Evolutionary conservation across 2,113 vertebrate species (phyloP).

Genomic region (chimpanzee (Pan troglodytes)): NHGRI_mPanTro3-v2.1_pri NC_072419.2:29296501-29297000

Average conservation of each 20-base stretch:
- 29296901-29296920: neutral
- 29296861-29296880: neutral
- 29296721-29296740: neutral
- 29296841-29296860: neutral
- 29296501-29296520: neutral
- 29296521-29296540: neutral
- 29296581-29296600: neutral
- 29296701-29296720: neutral
- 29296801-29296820: neutral
- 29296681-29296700: neutral
- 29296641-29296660: neutral
- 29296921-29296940: neutral
- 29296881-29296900: neutral
- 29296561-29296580: too few relatives aligned
- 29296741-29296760: neutral
- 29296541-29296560: fast-evolving
- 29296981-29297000: neutral
- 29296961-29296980: neutral
- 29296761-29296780: neutral
- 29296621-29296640: neutral
- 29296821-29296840: neutral
- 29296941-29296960: neutral
- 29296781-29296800: neutral
- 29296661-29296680: neutral
- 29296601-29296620: neutral